These are phyloP conservation scores for Tamias sibiricus DNA, from an alignment of 2,113 vertebrate genomes.

Conservation along the genomic window DNA sequence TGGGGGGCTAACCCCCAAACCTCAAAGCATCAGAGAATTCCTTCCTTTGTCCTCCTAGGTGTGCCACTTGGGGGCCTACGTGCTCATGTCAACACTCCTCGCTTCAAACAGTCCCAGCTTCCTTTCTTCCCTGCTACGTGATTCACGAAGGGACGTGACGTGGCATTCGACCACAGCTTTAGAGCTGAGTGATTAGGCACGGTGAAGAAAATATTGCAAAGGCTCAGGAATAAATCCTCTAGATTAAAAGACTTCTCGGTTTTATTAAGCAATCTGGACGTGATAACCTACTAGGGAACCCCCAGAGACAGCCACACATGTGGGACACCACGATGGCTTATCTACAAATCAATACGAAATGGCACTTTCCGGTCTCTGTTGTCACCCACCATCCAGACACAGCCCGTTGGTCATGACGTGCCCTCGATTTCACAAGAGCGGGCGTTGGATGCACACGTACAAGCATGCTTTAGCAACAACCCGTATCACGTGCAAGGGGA, in stretches of 20 bases:
- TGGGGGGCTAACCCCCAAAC: not conserved
- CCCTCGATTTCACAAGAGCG: not conserved
- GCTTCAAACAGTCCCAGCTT: rapidly evolving
- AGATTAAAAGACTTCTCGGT: not conserved
- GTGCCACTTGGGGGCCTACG: rapidly evolving
- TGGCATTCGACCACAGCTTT: rapidly evolving
- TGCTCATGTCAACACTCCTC: rapidly evolving
- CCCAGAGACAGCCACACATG: too few relatives aligned
- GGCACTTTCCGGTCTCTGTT: not conserved
- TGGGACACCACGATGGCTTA: not conserved
- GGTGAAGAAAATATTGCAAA: too few relatives aligned
- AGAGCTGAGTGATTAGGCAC: not conserved
- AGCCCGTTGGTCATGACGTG: not conserved
- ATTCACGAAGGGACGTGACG: rapidly evolving
- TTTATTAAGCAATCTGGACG: not conserved
- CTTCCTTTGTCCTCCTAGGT: too few relatives aligned
- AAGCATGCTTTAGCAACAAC: not conserved
- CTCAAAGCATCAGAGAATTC: too few relatives aligned
- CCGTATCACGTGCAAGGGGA: rapidly evolving
- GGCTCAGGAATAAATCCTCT: not conserved
- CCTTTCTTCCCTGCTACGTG: not conserved
- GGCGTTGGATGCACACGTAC: not conserved
- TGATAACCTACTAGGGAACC: rapidly evolving
- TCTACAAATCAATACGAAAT: not conserved
- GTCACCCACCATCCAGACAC: not conserved